Conservation (phyloP, 1,140 invertebrate genomes). For the Liolophura sinensis region DNA sequence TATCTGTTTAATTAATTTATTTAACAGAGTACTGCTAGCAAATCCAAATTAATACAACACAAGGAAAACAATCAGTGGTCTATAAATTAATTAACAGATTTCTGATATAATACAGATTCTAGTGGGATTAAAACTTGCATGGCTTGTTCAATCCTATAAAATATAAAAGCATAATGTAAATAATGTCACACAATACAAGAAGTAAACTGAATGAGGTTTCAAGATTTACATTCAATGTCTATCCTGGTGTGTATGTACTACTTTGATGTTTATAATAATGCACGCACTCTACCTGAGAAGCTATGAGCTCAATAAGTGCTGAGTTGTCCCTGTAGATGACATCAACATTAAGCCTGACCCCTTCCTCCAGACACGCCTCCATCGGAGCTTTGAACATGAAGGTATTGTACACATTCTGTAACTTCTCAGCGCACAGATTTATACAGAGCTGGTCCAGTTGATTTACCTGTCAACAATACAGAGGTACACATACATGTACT, state of each 20-base stretch:
- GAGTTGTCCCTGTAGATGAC: slow-evolving; percentile 95
- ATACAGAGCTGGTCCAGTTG: slow-evolving; percentile 92
- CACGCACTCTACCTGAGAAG: slow-evolving; percentile 72
- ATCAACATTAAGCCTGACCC: slow-evolving; percentile 86
- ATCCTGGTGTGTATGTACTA: neutral
- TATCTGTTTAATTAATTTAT: neutral
- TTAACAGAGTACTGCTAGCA: neutral
- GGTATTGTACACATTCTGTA: slow-evolving; percentile 97
- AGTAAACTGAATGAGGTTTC: too few species aligned
- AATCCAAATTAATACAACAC: neutral
- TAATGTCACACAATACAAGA: too few species aligned
- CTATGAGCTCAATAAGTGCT: slow-evolving; percentile 93
- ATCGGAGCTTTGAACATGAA: slow-evolving; percentile 94
- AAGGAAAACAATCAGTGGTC: neutral
- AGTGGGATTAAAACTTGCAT: too few species aligned
- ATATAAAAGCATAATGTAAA: too few species aligned
- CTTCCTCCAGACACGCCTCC: slow-evolving; percentile 91
- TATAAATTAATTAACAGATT: too few species aligned
- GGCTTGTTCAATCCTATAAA: too few species aligned
- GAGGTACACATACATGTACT: too few species aligned
- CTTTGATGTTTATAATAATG: slow-evolving; percentile 1
- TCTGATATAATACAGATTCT: too few species aligned
- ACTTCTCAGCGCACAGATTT: slow-evolving; percentile 93
- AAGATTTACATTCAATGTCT: too few species aligned
- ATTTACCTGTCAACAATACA: slow-evolving; percentile 65